phyloP scores from a whole-genome alignment of 2,888 invertebrate species.

The Diachrysia chrysitis region DNA sequence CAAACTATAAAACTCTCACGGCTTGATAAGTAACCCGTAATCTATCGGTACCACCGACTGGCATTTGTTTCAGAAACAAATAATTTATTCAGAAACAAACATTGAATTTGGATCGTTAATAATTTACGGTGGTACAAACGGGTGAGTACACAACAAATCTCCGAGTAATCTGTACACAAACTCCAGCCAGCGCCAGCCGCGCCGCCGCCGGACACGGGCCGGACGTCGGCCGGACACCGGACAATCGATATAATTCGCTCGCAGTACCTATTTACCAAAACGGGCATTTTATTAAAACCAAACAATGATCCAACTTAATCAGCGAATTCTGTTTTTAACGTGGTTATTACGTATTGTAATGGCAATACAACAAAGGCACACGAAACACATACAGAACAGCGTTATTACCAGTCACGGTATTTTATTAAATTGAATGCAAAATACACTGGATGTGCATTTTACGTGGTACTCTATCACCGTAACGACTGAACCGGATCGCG shows the following conservation, averaged over 20 bases:
- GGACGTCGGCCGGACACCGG: slow-evolving; percentile 14
- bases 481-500: neutral
- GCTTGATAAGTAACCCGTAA: neutral
- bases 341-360: slow-evolving; percentile 31
- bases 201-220: slow-evolving; percentile 26
- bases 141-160: slow-evolving; percentile 43
- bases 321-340: slow-evolving; percentile 56
- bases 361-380: neutral
- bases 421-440: slow-evolving; percentile 3
- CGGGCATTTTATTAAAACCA: slow-evolving; percentile 70
- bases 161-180: slow-evolving; percentile 46
- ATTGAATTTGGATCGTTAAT: slow-evolving; percentile 30
- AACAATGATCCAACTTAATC: slow-evolving; percentile 68
- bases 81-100: slow-evolving; percentile 48
- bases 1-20: neutral
- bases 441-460: neutral
- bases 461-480: neutral
- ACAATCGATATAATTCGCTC: slow-evolving; percentile 59
- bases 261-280: slow-evolving; percentile 60
- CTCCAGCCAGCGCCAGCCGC: slow-evolving; percentile 27
- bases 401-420: slow-evolving; percentile 3
- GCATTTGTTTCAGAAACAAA: slow-evolving; percentile 28
- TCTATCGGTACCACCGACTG: neutral
- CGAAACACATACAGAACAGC: neutral
- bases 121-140: slow-evolving; percentile 32